Evolutionary conservation across 2,888 invertebrate genomes (phyloP).

Genomic region (Orgyia antiqua): DNA sequence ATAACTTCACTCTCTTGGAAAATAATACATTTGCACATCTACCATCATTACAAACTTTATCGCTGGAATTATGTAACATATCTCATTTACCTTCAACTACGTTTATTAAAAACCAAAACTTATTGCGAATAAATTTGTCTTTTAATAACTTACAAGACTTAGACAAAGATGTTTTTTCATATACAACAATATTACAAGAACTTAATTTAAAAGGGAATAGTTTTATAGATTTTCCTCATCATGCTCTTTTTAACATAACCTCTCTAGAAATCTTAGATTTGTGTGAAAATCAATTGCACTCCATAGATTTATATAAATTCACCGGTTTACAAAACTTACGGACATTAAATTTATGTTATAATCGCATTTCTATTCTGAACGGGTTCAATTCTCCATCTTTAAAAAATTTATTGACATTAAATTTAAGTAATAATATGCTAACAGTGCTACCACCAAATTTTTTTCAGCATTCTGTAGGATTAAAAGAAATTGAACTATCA

Average conservation of each 20-base stretch:
- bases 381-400: conserved; percentile 88
- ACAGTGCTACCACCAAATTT: conserved; percentile 89
- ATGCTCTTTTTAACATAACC: conserved; percentile 85
- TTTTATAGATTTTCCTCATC: conserved; percentile 87
- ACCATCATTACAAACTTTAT: conserved; percentile 86
- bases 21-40: conserved; percentile 86
- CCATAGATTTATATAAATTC: conserved; percentile 86
- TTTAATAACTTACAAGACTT: conserved; percentile 83
- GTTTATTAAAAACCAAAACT: conserved; percentile 87
- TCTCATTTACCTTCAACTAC: conserved; percentile 82
- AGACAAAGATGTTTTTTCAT: conserved; percentile 84
- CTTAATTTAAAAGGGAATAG: conserved; percentile 85
- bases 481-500: conserved; percentile 87
- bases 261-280: conserved; percentile 85
- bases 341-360: conserved; percentile 85
- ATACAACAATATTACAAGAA: conserved; percentile 86
- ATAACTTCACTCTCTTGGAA: conserved; percentile 86
- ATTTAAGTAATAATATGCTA: conserved; percentile 86
- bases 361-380: conserved; percentile 84
- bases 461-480: conserved; percentile 83
- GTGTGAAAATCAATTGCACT: conserved; percentile 82
- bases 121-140: conserved; percentile 85
- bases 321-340: conserved; percentile 86
- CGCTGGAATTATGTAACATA: conserved; percentile 83
- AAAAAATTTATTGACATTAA: conserved; percentile 84